phyloP scores from a whole-genome alignment of 2,797 vertebrate genomes.

The Amazona finschi region DNA sequence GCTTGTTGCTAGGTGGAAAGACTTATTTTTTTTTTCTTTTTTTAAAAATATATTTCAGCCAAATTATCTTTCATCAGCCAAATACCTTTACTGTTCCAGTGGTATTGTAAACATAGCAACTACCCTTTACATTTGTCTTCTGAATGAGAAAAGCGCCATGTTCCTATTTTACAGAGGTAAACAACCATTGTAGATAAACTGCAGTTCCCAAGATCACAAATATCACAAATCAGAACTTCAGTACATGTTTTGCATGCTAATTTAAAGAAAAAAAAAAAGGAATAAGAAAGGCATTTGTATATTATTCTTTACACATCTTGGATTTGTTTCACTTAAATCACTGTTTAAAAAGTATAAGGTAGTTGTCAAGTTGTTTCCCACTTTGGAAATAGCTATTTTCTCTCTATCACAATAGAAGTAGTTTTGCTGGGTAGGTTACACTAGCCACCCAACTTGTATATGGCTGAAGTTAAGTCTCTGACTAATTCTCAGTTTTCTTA shows the following conservation, averaged over 20 bases:
- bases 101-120: background rate
- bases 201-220: background rate
- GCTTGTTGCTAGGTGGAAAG: background rate
- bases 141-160: background rate
- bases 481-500: background rate
- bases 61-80: background rate
- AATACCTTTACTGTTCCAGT: background rate
- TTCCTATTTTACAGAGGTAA: background rate
- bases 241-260: fast-evolving
- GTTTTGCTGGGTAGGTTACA: background rate
- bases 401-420: background rate
- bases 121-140: background rate
- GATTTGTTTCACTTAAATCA: background rate
- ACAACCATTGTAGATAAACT: background rate
- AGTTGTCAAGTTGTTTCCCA: background rate
- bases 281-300: background rate
- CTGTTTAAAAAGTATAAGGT: background rate
- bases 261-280: background rate
- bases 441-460: background rate
- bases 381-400: background rate
- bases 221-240: background rate
- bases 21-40: background rate
- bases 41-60: background rate
- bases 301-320: background rate
- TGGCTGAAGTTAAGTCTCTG: background rate